A percentile compares a stretch with the other conserved stretches of the same genome.
These are phyloP conservation scores for Paratrypauchen microcephalus DNA, from an alignment of 2,797 vertebrate species.

Conservation along the genomic window DNA sequence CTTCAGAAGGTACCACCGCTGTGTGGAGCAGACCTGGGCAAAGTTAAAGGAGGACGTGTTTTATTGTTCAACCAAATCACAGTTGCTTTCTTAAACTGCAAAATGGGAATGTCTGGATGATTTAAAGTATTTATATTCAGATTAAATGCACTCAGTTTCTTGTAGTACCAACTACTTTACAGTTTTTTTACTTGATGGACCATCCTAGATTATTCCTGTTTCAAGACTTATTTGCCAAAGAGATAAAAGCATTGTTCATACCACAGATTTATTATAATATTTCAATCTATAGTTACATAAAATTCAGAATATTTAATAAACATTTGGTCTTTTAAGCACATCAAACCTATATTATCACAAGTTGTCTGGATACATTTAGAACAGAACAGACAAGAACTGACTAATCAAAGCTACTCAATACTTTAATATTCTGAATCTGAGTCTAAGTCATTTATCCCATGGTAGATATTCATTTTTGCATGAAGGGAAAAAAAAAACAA, in stretches of 20 bases:
- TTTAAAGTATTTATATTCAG: background rate
- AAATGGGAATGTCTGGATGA: background rate
- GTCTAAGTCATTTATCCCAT: background rate
- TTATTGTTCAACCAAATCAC: background rate
- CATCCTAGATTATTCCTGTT: background rate
- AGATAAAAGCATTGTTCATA: too few relatives aligned
- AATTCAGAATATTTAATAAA: too few relatives aligned
- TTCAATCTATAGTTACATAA: too few relatives aligned
- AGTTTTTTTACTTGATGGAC: background rate
- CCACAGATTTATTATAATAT: too few relatives aligned
- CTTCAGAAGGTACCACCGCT: conserved; percentile 94
- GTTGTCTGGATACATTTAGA: too few relatives aligned
- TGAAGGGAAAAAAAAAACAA: conserved; percentile 6
- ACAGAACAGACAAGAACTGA: too few relatives aligned
- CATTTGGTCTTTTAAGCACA: too few relatives aligned
- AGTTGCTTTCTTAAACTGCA: background rate
- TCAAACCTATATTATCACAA: too few relatives aligned
- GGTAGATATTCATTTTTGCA: background rate
- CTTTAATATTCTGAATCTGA: background rate
- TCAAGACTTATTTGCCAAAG: too few relatives aligned
- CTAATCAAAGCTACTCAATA: too few relatives aligned
- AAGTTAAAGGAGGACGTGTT: conserved; percentile 56
- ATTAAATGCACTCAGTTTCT: background rate
- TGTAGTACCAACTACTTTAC: background rate
- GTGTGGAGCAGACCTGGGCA: conserved; percentile 72